A percentile compares a stretch with the other conserved stretches of the same genome.
Evolutionary conservation across 1,140 invertebrate genomes (phyloP).

Genomic region (Lasaia peninsularis): DNA sequence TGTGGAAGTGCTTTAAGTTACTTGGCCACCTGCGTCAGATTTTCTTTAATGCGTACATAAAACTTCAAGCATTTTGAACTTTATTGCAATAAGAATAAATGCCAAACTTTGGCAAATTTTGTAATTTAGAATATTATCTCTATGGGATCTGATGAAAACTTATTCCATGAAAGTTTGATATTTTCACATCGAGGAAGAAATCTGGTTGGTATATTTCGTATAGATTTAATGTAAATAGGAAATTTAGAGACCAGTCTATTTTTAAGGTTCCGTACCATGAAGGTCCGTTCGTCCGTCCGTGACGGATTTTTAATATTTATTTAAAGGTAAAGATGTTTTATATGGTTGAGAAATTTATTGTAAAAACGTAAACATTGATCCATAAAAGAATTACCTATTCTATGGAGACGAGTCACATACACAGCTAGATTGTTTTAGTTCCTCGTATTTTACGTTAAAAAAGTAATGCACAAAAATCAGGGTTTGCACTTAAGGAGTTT

Average conservation of each 20-base stretch:
- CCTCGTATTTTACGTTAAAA: too few relatives aligned
- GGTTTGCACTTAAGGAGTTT: too few relatives aligned
- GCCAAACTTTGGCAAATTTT: neutral
- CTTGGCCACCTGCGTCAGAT: constrained; percentile 41
- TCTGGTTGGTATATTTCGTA: constrained; percentile 4
- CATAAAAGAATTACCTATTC: too few relatives aligned
- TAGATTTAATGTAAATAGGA: neutral
- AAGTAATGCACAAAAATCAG: too few relatives aligned
- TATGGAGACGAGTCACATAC: too few relatives aligned
- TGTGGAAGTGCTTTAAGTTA: constrained; percentile 30
- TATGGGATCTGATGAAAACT: neutral
- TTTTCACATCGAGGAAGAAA: neutral
- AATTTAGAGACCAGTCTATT: neutral
- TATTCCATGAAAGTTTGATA: constrained; percentile 1
- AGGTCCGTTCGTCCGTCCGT: too few relatives aligned
- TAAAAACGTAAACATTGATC: too few relatives aligned
- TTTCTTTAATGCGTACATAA: constrained; percentile 17
- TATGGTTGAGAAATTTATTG: too few relatives aligned
- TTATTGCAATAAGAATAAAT: neutral
- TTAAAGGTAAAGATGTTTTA: too few relatives aligned
- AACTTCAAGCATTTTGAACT: neutral
- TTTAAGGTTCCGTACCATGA: too few relatives aligned
- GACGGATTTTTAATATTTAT: too few relatives aligned
- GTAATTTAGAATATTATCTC: constrained; percentile 6
- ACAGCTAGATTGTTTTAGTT: too few relatives aligned